Evolutionary conservation across 2,888 invertebrate species (phyloP).

Genomic region (Noctua comes): DNA sequence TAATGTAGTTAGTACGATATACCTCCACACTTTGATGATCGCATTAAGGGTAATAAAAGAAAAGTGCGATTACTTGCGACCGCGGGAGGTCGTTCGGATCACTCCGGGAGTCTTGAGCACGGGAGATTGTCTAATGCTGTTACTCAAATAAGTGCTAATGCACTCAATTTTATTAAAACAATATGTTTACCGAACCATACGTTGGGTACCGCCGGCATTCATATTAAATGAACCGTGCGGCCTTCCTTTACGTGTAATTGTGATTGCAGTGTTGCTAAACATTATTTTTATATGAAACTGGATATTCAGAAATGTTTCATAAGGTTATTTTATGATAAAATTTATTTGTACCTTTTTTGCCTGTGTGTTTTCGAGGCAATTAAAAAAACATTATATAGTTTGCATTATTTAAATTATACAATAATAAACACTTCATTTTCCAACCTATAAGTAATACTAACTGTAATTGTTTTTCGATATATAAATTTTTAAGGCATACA

Average conservation of each 20-base stretch:
- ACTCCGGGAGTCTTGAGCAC: conserved; percentile 74
- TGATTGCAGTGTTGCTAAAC: conserved; percentile 37
- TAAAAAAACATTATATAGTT: conserved; percentile 5
- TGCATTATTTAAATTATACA: background rate
- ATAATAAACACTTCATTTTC: background rate
- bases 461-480: background rate
- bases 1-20: conserved; percentile 67
- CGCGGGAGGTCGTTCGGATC: conserved; percentile 76
- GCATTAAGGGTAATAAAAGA: conserved; percentile 79
- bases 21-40: conserved; percentile 74
- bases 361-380: background rate
- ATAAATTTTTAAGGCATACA: background rate
- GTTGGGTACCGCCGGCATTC: conserved; percentile 57
- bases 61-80: conserved; percentile 79
- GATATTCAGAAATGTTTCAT: conserved; percentile 15
- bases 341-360: background rate
- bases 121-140: conserved; percentile 82
- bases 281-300: conserved; percentile 23
- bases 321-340: background rate
- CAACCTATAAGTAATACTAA: no score
- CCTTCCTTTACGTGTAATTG: conserved; percentile 60
- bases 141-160: conserved; percentile 77
- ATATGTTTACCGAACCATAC: conserved; percentile 54
- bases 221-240: conserved; percentile 58
- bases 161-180: conserved; percentile 66